phyloP scores from a whole-genome alignment of 2,888 invertebrate species.

The Agrochola lychnidis region DNA sequence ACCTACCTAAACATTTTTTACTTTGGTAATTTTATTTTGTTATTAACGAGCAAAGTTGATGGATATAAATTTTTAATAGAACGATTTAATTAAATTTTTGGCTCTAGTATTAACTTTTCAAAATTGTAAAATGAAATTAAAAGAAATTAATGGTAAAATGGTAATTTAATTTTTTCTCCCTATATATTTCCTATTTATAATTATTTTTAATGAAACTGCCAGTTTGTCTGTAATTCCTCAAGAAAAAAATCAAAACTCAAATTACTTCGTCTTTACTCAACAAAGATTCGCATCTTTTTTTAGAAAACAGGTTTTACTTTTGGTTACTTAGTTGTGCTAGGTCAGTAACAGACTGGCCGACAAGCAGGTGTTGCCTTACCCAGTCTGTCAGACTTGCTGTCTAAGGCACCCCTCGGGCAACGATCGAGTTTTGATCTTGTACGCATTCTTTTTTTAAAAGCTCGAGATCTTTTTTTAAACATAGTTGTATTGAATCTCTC shows the following conservation, averaged over 20 bases:
- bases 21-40: background rate
- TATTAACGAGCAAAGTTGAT: too few species aligned
- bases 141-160: background rate
- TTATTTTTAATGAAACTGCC: background rate
- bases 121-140: too few species aligned
- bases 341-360: conserved; percentile 55
- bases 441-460: conserved; percentile 25
- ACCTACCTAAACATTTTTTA: too few species aligned
- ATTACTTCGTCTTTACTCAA: background rate
- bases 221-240: background rate
- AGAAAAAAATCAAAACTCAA: background rate
- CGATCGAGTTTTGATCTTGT: conserved; percentile 42
- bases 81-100: too few species aligned
- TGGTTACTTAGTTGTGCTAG: conserved; percentile 51
- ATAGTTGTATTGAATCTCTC: background rate
- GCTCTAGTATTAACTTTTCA: too few species aligned
- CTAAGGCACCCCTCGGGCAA: conserved; percentile 46
- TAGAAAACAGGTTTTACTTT: conserved; percentile 57
- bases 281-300: conserved; percentile 19
- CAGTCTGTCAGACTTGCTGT: conserved; percentile 25
- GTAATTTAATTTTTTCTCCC: background rate
- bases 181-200: too few species aligned
- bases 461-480: conserved; percentile 1
- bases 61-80: too few species aligned
- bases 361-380: conserved; percentile 50